These are phyloP conservation scores for Origma solitaria DNA, from an alignment of 2,113 vertebrate genomes.

Conservation along the genomic window DNA sequence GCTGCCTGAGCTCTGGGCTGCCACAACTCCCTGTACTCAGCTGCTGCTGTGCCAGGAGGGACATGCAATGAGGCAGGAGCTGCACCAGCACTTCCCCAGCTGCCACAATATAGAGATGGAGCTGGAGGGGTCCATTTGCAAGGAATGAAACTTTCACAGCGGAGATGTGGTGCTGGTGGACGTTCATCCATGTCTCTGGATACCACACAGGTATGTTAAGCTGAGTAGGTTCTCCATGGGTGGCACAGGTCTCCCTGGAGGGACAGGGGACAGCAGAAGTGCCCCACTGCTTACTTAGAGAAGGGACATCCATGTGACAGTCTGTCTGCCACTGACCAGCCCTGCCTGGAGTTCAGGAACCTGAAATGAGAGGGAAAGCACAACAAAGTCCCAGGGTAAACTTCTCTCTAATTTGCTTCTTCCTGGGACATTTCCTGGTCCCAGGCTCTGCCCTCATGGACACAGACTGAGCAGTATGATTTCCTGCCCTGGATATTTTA, in stretches of 20 bases:
- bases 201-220: background rate
- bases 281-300: background rate
- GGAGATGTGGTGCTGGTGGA: background rate
- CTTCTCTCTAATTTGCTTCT: background rate
- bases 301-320: background rate
- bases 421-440: background rate
- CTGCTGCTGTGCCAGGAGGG: background rate
- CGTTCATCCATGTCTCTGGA: accelerated
- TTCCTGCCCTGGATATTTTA: background rate
- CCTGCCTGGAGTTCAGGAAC: background rate
- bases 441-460: background rate
- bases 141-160: background rate
- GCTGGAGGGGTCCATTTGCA: background rate
- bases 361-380: background rate
- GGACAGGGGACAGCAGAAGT: background rate
- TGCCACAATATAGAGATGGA: background rate
- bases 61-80: background rate
- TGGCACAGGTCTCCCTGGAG: background rate
- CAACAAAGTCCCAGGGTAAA: background rate
- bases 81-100: background rate
- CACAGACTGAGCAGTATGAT: background rate
- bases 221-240: accelerated
- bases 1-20: background rate
- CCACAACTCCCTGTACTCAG: background rate
- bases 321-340: background rate